phyloP scores from a whole-genome alignment of 2,888 invertebrate genomes.

The Acrobasis repandana region DNA sequence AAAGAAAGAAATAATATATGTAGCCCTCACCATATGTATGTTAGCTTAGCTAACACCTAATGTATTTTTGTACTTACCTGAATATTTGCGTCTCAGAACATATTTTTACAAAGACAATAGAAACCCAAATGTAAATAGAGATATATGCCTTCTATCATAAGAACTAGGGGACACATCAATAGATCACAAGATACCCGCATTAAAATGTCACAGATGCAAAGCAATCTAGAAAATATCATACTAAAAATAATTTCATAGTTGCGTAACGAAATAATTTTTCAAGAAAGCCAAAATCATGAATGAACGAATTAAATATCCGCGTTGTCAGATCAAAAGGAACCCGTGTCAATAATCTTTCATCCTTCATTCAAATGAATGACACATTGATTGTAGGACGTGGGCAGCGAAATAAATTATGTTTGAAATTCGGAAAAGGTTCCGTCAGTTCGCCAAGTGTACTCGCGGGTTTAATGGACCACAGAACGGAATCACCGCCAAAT shows the following conservation, averaged over 20 bases:
- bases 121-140: too few relatives aligned
- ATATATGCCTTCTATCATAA: too few relatives aligned
- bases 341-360: constrained; percentile 15
- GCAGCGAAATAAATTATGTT: constrained; percentile 4
- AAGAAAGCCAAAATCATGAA: background rate
- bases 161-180: too few relatives aligned
- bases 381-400: constrained; percentile 9
- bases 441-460: background rate
- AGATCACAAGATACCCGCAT: too few relatives aligned
- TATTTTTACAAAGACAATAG: too few relatives aligned
- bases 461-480: background rate
- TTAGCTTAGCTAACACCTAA: too few relatives aligned
- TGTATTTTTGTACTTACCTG: too few relatives aligned
- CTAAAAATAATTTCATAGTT: background rate
- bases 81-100: too few relatives aligned
- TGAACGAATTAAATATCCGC: background rate
- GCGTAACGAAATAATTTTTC: background rate
- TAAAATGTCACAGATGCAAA: too few relatives aligned
- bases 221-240: too few relatives aligned
- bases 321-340: background rate
- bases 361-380: constrained; percentile 11
- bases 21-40: too few relatives aligned
- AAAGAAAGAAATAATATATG: too few relatives aligned
- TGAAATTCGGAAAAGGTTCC: background rate
- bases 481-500: background rate